Evolutionary conservation across 2,797 vertebrate species (phyloP).

Genomic region (Neomorphus geoffroyi): DNA sequence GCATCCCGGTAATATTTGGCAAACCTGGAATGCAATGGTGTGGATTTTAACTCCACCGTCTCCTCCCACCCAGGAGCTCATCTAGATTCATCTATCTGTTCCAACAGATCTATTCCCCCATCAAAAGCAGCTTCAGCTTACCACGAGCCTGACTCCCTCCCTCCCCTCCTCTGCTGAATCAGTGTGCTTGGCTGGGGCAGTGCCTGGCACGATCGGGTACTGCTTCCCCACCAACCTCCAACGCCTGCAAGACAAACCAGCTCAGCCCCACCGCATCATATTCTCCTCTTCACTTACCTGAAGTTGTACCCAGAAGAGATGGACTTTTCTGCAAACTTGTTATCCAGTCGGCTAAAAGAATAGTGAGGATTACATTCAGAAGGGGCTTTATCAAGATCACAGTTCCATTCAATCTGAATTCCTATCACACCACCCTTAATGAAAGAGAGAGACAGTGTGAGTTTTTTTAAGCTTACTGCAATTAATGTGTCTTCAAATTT

Average conservation of each 20-base stretch:
- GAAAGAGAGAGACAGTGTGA: slow-evolving; percentile 62
- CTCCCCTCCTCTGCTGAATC: neutral
- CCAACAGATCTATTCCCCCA: neutral
- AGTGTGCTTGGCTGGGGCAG: neutral
- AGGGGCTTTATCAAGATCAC: slow-evolving; percentile 89
- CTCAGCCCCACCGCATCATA: neutral
- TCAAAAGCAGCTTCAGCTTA: neutral
- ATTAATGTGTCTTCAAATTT: neutral
- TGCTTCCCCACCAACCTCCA: neutral
- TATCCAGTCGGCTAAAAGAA: slow-evolving; percentile 91
- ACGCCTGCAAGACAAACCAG: neutral
- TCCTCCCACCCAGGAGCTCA: neutral
- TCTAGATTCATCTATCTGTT: neutral
- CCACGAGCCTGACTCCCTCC: fast-evolving
- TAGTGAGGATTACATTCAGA: slow-evolving; percentile 90
- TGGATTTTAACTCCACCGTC: neutral
- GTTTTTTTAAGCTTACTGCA: slow-evolving; percentile 17
- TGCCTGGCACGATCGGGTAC: neutral
- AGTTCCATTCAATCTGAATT: slow-evolving; percentile 93
- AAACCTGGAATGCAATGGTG: slow-evolving; percentile 75
- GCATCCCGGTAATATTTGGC: slow-evolving; percentile 88
- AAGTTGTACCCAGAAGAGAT: slow-evolving; percentile 93
- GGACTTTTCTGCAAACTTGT: slow-evolving; percentile 75
- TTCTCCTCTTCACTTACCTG: slow-evolving; percentile 77
- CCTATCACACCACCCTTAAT: slow-evolving; percentile 91